phyloP scores from a whole-genome alignment of 2,113 vertebrate species.

The Sciurus niger region DNA sequence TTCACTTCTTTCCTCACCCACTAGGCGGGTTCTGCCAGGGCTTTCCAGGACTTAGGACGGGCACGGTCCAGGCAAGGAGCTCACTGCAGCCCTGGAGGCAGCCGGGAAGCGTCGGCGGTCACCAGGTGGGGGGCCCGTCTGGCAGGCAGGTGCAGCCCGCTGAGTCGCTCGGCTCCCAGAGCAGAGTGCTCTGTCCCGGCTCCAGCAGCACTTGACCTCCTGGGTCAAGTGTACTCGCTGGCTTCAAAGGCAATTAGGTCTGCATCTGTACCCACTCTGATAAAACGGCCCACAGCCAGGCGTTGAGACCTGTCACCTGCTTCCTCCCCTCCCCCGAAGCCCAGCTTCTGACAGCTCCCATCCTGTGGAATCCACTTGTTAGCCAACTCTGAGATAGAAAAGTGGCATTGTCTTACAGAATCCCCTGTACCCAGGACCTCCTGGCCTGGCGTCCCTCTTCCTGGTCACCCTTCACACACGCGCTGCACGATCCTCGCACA shows the following conservation, averaged over 20 bases:
- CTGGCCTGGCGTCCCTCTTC: not conserved
- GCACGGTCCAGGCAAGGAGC: not conserved
- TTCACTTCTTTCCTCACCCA: not conserved
- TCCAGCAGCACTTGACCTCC: slow-evolving; percentile 86
- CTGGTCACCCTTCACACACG: not conserved
- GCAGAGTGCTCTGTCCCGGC: slow-evolving; percentile 82
- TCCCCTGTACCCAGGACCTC: not conserved
- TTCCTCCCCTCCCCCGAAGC: not conserved
- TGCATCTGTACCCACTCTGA: slow-evolving; percentile 77
- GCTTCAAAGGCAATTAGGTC: slow-evolving; percentile 74
- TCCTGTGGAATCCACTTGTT: not conserved
- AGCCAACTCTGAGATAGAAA: not conserved
- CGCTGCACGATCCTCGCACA: accelerated
- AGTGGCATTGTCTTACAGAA: not conserved
- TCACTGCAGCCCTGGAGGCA: not conserved
- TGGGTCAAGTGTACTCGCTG: slow-evolving; percentile 85
- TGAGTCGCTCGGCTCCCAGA: slow-evolving; percentile 84
- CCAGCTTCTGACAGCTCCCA: not conserved
- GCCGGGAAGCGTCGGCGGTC: slow-evolving; percentile 52
- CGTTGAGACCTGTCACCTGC: not conserved
- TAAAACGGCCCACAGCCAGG: slow-evolving; percentile 66
- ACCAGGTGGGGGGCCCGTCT: slow-evolving; percentile 76
- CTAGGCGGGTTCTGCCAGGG: not conserved
- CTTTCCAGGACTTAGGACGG: accelerated
- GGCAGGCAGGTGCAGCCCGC: slow-evolving; percentile 79